Base-by-base conservation (phyloP, 2,888 invertebrate species). In the Caradrina clavipalpis region DNA sequence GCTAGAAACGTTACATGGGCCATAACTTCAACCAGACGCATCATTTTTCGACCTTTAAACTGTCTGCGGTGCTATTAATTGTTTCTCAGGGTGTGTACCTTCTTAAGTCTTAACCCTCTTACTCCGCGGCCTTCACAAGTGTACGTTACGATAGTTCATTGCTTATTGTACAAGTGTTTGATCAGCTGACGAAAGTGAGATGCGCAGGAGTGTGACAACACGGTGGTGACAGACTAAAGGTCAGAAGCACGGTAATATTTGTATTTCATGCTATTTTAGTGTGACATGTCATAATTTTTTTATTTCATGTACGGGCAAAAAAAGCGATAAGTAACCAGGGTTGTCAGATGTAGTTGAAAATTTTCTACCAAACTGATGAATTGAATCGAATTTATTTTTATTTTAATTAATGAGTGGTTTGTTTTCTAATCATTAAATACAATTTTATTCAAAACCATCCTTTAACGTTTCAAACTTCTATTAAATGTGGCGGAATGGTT, bases 111-210 rank as follows among this genome's bases (percentile, higher is more conserved):
- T 56, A 47, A 74, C 69, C 62, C 60, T 42, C 51, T 78, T 65
- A 42, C 17, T 50, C 15, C 7, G 17, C 35, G 53, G 51, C 65
- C 62, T 73, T 60, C 51, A 55, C 42, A 67, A 68, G 50, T 42
- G 51, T 67, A 55, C 60, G 64, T 79, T 70, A 70, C 75, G 67
- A 67, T 67, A 74, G 74, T 74, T 62, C 65, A 78, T 67, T 70
- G 67, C 78, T 76, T 69, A 85, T 84, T 81, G 83, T 84, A 80
- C 77, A 65, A 82, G 76, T 89, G 87, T 89, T 88, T 89, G 82
- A 78, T 82, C 87, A 89, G 86, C 85, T 88, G 88, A 83, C 77
- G 88, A 84, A 86, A 87, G 85, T 74, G 82, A 81, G 81, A 79
- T 78, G 76, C 64, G 66, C 71, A 73, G 39, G 72, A 69, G 73